Conservation (phyloP, 2,888 invertebrate genomes). For the Aphodius sticticus region DNA sequence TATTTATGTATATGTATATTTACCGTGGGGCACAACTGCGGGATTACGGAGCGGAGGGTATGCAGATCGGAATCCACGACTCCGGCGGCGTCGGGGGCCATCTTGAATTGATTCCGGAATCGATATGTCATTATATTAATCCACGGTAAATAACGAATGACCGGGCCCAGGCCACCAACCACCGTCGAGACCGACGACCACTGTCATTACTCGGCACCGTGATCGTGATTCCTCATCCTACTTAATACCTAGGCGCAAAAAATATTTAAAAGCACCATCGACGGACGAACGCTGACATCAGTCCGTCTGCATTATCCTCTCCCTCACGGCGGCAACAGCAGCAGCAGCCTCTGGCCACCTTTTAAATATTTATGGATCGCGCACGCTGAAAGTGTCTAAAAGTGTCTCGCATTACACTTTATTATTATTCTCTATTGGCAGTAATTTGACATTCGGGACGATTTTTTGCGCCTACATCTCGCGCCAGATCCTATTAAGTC, state of each 20-base stretch:
- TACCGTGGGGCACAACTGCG: conserved; percentile 45
- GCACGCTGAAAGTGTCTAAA: conserved; percentile 39
- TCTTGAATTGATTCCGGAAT: conserved; percentile 56
- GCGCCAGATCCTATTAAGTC: background rate
- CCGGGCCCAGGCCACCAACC: conserved; percentile 40
- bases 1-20: conserved; percentile 54
- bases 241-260: conserved; percentile 41
- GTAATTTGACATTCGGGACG: conserved; percentile 46
- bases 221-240: conserved; percentile 45
- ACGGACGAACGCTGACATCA: conserved; percentile 13
- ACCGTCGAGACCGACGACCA: conserved; percentile 36
- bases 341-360: conserved; percentile 30
- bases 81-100: conserved; percentile 46
- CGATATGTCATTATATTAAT: conserved; percentile 58
- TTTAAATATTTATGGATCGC: conserved; percentile 46
- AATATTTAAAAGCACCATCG: conserved; percentile 29
- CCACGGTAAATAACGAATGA: conserved; percentile 52
- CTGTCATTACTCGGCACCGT: conserved; percentile 35
- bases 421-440: conserved; percentile 46
- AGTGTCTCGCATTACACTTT: conserved; percentile 41
- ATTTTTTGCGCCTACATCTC: conserved; percentile 36
- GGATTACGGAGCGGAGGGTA: background rate
- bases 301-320: conserved; percentile 42
- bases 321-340: conserved; percentile 38
- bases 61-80: conserved; percentile 49